These are phyloP conservation scores for Cantharis nigra DNA, from an alignment of 2,888 invertebrate species.

Conservation along the genomic window DNA sequence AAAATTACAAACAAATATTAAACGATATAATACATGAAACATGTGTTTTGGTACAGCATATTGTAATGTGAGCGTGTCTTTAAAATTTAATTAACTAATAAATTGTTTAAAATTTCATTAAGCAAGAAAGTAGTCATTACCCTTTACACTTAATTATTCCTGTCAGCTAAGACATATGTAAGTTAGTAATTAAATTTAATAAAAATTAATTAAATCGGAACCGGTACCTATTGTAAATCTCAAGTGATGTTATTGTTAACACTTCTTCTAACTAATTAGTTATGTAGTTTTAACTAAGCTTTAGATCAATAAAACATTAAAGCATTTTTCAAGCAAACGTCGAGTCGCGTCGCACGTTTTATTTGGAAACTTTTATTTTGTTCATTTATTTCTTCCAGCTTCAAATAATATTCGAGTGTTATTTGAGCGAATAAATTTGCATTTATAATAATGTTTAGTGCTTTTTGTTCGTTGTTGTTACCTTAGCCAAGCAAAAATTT, in stretches of 20 bases:
- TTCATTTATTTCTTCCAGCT: not conserved
- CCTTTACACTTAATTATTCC: not conserved
- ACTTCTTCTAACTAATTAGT: not conserved
- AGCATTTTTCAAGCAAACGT: too few relatives aligned
- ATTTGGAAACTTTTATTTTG: not conserved
- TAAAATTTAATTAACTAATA: constrained; percentile 4
- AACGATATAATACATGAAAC: not conserved
- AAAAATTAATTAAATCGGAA: not conserved
- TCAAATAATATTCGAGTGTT: not conserved
- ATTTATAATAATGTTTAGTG: not conserved
- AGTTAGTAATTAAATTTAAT: constrained; percentile 7
- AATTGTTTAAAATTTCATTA: constrained; percentile 3
- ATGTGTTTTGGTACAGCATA: not conserved
- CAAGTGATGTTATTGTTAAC: not conserved
- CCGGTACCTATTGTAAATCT: not conserved
- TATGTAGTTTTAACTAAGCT: not conserved
- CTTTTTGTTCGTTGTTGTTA: not conserved
- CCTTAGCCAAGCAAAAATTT: not conserved
- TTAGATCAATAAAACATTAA: not conserved
- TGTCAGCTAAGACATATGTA: not conserved
- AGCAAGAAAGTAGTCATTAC: not conserved
- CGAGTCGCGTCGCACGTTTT: not conserved
- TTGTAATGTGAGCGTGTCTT: not conserved
- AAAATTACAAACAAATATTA: not conserved
- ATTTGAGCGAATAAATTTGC: not conserved